Evolutionary conservation across 1,140 invertebrate genomes (phyloP), one percentile per base, ranked within the genome.

Genomic region (Zaprionus taronus): DNA sequence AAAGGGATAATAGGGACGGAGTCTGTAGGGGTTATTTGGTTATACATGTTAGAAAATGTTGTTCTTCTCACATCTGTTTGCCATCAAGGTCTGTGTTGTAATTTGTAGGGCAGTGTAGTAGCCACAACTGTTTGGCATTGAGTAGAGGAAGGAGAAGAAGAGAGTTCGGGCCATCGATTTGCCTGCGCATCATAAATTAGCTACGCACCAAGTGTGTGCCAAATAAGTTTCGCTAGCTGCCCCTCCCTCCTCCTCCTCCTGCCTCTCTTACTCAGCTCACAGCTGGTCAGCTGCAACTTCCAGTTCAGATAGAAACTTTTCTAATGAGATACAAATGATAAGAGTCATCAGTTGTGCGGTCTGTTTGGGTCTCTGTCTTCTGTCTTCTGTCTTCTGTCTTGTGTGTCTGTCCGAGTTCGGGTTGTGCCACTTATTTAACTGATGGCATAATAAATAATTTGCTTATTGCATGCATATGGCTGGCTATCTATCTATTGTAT

Each of bases 381-480:
- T n/a, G 15, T 14, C 14, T 41, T n/a, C n/a, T 17, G n/a, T 44
- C n/a, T 47, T 47, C n/a, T n/a, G n/a, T n/a, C n/a, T n/a, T n/a
- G n/a, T n/a, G n/a, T 17, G n/a, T 47, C 41, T 17, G 41, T 17
- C 31, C 31, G 47, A 17, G 31, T 38, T 67, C 63, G 11, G 67
- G 64, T 72, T 84, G 71, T 78, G 73, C 77, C 44, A 80, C 84
- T 86, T 86, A 73, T 76, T 78, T 69, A 62, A 72, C 85, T 89
- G 84, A 89, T 89, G 85, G 85, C 72, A 85, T 86, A 89, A 90
- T 90, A 90, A 90, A 90, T 90, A 90, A 90, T 90, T 85, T 91
- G 77, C 74, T 90, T 91, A 90, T 90, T 90, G 86, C 85, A 90
- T 90, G 86, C 85, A 82, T 72, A 84, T 84, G 61, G 31, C 56